Conservation (phyloP, 1,140 invertebrate genomes). For the Diorhabda carinulata region DNA sequence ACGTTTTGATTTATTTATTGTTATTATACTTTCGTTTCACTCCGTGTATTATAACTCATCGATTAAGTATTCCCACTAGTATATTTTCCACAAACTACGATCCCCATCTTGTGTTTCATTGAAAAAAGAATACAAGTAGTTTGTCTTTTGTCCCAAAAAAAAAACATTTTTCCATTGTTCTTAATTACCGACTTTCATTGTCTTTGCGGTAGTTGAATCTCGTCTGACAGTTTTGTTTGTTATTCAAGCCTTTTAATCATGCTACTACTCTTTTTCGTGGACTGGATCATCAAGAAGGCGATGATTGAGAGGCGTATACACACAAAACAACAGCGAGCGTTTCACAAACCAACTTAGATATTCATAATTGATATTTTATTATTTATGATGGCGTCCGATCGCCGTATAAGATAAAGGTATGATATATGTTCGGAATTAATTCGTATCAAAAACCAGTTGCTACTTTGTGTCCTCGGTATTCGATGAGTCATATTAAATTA, state of each 20-base stretch:
- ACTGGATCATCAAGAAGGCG: constrained; percentile 17
- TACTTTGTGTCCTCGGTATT: constrained; percentile 17
- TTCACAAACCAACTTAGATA: constrained; percentile 38
- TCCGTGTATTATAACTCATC: too few species aligned
- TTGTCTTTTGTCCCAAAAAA: too few species aligned
- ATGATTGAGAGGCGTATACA: constrained; percentile 32
- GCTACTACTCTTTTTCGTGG: too few species aligned
- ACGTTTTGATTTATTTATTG: too few species aligned
- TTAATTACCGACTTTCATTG: constrained; percentile 6
- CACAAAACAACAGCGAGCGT: not conserved
- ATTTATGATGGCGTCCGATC: constrained; percentile 35
- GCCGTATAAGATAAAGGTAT: constrained; percentile 28
- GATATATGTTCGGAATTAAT: constrained; percentile 31
- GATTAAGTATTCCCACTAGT: too few species aligned
- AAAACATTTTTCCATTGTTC: not conserved
- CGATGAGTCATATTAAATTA: not conserved
- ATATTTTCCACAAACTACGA: too few species aligned
- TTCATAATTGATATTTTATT: constrained; percentile 42
- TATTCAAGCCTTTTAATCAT: too few species aligned
- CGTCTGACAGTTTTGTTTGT: too few species aligned
- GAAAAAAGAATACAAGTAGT: too few species aligned
- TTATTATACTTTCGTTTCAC: too few species aligned
- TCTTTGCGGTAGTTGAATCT: not conserved
- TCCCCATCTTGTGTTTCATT: too few species aligned
- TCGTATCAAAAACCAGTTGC: constrained; percentile 22